Percentiles rank a stretch among this genome's conserved stretches.
These are phyloP conservation scores for Anolis carolinensis DNA, from an alignment of 2,113 vertebrate species.

Conservation along the genomic window DNA sequence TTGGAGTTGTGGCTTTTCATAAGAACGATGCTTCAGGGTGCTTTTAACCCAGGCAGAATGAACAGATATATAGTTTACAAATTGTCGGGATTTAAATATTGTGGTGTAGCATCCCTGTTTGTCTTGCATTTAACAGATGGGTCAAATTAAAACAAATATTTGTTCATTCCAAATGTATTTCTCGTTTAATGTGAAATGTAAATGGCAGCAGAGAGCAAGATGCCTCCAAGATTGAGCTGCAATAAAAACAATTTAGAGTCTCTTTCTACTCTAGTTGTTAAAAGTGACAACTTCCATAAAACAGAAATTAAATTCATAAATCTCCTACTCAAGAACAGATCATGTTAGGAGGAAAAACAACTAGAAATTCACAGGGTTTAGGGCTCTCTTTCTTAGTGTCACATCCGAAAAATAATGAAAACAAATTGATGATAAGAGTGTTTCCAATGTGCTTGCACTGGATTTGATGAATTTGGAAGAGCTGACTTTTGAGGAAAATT, in stretches of 20 bases:
- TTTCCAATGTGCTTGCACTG: background rate
- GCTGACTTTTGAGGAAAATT: too few species aligned
- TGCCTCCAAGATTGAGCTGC: constrained; percentile 68
- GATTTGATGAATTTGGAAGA: background rate
- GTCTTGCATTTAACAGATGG: constrained; percentile 75
- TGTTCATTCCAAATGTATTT: constrained; percentile 69
- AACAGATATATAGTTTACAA: constrained; percentile 79
- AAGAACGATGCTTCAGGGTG: constrained; percentile 73
- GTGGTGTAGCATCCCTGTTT: constrained; percentile 71
- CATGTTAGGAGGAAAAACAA: constrained; percentile 36
- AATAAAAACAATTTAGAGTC: constrained; percentile 70
- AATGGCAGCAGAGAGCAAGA: constrained; percentile 69
- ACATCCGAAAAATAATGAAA: constrained; percentile 41
- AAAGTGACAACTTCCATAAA: constrained; percentile 71
- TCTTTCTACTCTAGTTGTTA: constrained; percentile 56
- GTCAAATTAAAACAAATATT: constrained; percentile 80
- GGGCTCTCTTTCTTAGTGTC: background rate
- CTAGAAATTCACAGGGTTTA: constrained; percentile 1
- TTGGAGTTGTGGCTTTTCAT: constrained; percentile 72
- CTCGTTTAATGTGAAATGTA: constrained; percentile 80
- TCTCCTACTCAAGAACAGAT: constrained; percentile 59
- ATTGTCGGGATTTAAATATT: constrained; percentile 74
- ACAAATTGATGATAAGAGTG: constrained; percentile 29
- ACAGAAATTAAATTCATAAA: constrained; percentile 70
- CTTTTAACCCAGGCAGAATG: constrained; percentile 76